Evolutionary conservation across 2,797 vertebrate genomes (phyloP).

Genomic region (Oreortyx pictus): DNA sequence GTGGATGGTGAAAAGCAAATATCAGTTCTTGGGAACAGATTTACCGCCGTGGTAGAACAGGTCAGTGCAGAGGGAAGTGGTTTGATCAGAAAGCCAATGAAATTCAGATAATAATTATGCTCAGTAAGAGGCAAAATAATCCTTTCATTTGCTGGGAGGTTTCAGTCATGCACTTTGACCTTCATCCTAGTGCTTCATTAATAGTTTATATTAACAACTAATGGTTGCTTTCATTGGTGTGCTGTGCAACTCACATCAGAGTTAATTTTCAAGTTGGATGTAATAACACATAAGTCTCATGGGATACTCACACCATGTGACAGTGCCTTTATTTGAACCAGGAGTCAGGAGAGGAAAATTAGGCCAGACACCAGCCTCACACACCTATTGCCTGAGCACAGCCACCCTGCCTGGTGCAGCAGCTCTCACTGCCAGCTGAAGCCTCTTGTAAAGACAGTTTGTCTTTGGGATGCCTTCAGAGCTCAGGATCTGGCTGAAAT

Average conservation of each 20-base stretch:
- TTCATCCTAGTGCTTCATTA: constrained; percentile 65
- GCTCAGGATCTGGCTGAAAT: background rate
- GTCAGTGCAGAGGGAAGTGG: constrained; percentile 66
- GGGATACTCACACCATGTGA: constrained; percentile 57
- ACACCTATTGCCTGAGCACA: constrained; percentile 48
- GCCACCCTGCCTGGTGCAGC: constrained; percentile 43
- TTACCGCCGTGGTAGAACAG: constrained; percentile 51
- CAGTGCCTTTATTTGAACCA: constrained; percentile 49
- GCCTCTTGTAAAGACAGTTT: constrained; percentile 45
- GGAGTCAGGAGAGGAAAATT: constrained; percentile 60
- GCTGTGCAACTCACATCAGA: constrained; percentile 27
- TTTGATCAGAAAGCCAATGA: constrained; percentile 63
- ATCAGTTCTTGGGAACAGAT: constrained; percentile 27
- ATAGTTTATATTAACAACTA: constrained; percentile 73
- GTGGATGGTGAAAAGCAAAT: constrained; percentile 50
- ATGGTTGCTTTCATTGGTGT: constrained; percentile 64
- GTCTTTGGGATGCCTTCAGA: background rate
- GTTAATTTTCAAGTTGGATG: constrained; percentile 64
- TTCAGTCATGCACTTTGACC: constrained; percentile 69
- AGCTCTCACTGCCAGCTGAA: constrained; percentile 21
- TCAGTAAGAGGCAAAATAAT: constrained; percentile 65
- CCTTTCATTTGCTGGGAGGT: constrained; percentile 60
- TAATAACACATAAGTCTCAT: constrained; percentile 53
- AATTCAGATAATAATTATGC: constrained; percentile 65
- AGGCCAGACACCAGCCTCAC: constrained; percentile 33